Percentiles rank a stretch among this genome's conserved stretches.
Conservation (phyloP, 2,888 invertebrate genomes). For the Cryptocephalus primarius region DNA sequence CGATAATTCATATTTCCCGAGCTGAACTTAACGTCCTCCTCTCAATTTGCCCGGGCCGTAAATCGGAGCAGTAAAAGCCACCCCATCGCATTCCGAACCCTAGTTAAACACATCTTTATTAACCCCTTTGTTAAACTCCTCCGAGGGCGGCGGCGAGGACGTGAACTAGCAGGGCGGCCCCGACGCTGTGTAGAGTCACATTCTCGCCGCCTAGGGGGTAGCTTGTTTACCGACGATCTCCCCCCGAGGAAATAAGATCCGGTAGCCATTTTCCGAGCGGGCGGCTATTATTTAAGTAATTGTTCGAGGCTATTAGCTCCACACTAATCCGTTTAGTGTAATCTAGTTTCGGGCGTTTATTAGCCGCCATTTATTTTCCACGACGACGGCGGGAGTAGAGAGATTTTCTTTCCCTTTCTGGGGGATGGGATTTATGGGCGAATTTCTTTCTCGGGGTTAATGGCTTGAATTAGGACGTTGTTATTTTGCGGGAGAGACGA, state of each 20-base stretch:
- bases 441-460: too few species aligned
- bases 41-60: neutral
- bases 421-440: too few species aligned
- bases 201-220: constrained; percentile 22
- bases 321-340: constrained; percentile 35
- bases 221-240: constrained; percentile 32
- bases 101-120: constrained; percentile 31
- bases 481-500: too few species aligned
- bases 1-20: too few species aligned
- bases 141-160: constrained; percentile 18
- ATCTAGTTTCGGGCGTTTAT: constrained; percentile 28
- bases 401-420: too few species aligned
- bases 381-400: neutral
- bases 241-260: constrained; percentile 36
- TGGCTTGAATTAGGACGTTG: too few species aligned
- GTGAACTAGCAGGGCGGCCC: constrained; percentile 6
- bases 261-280: constrained; percentile 35
- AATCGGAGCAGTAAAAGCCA: neutral
- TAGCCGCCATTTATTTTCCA: constrained; percentile 16
- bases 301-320: constrained; percentile 35
- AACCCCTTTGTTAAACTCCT: constrained; percentile 30
- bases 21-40: too few species aligned
- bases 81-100: constrained; percentile 22
- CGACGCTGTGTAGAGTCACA: neutral
- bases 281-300: constrained; percentile 38